Percentiles rank a stretch among this genome's conserved stretches.
phyloP scores from a whole-genome alignment of 2,113 vertebrate species.

The Ictalurus furcatus region DNA sequence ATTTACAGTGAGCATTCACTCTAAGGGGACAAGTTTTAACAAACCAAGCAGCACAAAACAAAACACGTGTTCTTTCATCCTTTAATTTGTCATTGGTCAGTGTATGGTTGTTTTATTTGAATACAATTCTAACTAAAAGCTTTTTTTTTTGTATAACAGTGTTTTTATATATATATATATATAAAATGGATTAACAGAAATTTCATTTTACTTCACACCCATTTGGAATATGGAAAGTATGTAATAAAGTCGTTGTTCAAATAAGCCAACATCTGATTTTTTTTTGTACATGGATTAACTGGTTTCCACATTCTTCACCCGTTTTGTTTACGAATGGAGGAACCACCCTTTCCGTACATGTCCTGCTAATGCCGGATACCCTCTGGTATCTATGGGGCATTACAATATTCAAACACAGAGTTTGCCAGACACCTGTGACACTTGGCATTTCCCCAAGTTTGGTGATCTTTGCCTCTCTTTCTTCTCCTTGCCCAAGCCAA shows the following conservation, averaged over 20 bases:
- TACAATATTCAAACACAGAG: constrained; percentile 53
- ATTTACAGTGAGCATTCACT: neutral
- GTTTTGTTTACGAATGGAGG: constrained; percentile 57
- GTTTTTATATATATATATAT: neutral
- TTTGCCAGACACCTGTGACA: constrained; percentile 69
- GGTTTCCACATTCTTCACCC: constrained; percentile 11
- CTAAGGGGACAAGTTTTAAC: neutral
- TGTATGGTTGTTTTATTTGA: neutral
- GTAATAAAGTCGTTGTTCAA: neutral
- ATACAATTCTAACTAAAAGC: neutral
- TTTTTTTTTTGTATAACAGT: neutral
- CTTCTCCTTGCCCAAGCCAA: constrained; percentile 57
- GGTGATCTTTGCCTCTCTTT: constrained; percentile 49
- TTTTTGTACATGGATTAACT: neutral
- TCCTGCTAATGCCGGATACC: constrained; percentile 63
- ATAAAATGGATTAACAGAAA: neutral
- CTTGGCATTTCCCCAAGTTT: constrained; percentile 66
- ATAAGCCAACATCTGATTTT: neutral
- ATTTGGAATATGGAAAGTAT: neutral
- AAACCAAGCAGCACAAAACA: neutral
- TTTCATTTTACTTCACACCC: neutral
- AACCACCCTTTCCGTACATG: constrained; percentile 49
- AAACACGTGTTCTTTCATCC: neutral
- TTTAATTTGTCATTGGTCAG: neutral
- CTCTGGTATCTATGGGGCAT: constrained; percentile 51